Evolutionary conservation across 1,140 invertebrate species (phyloP).

Genomic region (Hycleus phaleratus): DNA sequence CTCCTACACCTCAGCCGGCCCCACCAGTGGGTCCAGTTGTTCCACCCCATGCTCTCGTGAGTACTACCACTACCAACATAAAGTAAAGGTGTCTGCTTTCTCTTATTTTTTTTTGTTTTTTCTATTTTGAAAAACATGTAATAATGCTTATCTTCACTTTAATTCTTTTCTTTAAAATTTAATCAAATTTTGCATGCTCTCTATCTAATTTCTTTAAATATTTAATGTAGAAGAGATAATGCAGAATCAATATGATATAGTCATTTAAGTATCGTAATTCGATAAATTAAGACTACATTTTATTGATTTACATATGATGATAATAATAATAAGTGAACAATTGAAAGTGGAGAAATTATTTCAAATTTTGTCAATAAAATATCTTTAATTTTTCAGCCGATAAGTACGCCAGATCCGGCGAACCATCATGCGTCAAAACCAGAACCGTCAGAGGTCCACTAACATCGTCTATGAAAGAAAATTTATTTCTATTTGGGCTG

Average conservation of each 20-base stretch:
- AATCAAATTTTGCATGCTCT: background rate
- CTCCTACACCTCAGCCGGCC: constrained; percentile 42
- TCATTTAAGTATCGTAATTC: too few relatives aligned
- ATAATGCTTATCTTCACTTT: constrained; percentile 1
- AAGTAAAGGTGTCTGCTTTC: constrained; percentile 18
- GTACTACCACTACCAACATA: constrained; percentile 19
- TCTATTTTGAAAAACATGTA: background rate
- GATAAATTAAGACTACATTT: background rate
- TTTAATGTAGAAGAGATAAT: too few relatives aligned
- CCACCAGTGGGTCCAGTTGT: constrained; percentile 40
- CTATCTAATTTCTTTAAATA: background rate
- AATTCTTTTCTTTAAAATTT: constrained; percentile 5
- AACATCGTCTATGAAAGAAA: constrained; percentile 29
- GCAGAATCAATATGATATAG: too few relatives aligned
- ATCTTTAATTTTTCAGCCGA: constrained; percentile 43
- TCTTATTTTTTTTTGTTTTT: constrained; percentile 15
- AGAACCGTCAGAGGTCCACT: constrained; percentile 49
- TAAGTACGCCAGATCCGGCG: constrained; percentile 55
- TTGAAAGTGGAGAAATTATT: too few relatives aligned
- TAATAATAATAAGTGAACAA: too few relatives aligned
- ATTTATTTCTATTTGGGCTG: constrained; percentile 9
- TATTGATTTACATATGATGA: too few relatives aligned
- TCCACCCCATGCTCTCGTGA: constrained; percentile 38
- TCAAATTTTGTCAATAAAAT: background rate
- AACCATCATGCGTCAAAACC: constrained; percentile 56